phyloP scores from a whole-genome alignment of 64 coral and sea anemone genomes.

The Montipora sp. region DNA sequence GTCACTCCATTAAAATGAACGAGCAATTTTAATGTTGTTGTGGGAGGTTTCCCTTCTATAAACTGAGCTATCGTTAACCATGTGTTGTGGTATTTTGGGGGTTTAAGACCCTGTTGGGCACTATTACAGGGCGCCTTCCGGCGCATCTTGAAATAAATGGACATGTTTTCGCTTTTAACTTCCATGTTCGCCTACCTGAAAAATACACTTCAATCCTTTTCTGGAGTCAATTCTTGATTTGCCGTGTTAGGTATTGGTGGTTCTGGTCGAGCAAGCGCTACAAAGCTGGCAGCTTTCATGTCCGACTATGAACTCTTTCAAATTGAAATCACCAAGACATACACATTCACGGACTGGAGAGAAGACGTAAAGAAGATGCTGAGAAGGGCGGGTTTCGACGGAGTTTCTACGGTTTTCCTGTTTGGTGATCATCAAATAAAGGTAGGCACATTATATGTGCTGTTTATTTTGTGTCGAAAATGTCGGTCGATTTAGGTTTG shows the following conservation, averaged over 20 bases:
- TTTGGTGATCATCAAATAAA: slow-evolving; percentile 98
- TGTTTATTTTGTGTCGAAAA: neutral
- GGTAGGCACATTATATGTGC: neutral
- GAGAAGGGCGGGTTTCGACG: slow-evolving; percentile 85
- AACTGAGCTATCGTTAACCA: too few species aligned
- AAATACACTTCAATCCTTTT: too few species aligned
- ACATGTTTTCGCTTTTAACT: too few species aligned
- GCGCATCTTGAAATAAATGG: too few species aligned
- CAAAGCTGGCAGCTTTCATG: slow-evolving; percentile 93
- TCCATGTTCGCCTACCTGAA: too few species aligned
- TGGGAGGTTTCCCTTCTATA: too few species aligned
- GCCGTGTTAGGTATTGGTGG: slow-evolving; percentile 84
- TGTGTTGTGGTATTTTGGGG: too few species aligned
- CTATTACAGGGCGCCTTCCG: too few species aligned
- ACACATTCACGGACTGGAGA: slow-evolving; percentile 86
- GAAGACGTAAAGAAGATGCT: slow-evolving; percentile 97
- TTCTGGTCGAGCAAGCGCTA: slow-evolving; percentile 83
- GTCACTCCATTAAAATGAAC: too few species aligned
- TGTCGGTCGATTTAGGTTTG: too few species aligned
- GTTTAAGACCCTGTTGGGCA: too few species aligned
- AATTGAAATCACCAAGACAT: slow-evolving; percentile 98
- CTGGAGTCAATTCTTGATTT: neutral
- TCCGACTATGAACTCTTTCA: slow-evolving; percentile 98
- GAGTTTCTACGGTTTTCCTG: slow-evolving; percentile 88
- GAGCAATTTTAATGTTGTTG: too few species aligned